These are phyloP conservation scores for Vanacampus margaritifer DNA, from an alignment of 2,113 vertebrate species.

Conservation along the genomic window DNA sequence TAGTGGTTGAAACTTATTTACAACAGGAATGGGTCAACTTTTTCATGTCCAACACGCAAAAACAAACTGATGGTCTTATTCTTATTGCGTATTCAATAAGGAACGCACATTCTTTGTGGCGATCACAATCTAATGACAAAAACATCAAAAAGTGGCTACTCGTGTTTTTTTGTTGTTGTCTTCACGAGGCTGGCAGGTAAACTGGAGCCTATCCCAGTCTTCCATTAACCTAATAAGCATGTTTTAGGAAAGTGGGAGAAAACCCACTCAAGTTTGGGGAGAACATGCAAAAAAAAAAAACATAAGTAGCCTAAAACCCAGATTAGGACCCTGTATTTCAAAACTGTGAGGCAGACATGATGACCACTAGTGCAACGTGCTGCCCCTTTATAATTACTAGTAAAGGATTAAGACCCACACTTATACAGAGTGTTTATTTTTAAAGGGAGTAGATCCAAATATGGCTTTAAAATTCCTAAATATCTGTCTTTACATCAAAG, in stretches of 20 bases:
- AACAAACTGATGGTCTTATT: neutral
- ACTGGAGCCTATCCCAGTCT: neutral
- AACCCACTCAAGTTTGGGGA: neutral
- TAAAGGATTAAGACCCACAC: constrained; percentile 1
- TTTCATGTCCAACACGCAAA: constrained; percentile 5
- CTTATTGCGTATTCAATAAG: neutral
- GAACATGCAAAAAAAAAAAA: neutral
- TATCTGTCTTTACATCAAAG: neutral
- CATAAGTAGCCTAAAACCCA: neutral
- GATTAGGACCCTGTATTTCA: neutral
- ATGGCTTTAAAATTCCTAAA: constrained; percentile 29
- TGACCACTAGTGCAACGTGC: neutral
- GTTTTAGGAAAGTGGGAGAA: neutral
- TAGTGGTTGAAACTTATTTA: neutral
- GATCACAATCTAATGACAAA: neutral
- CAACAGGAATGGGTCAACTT: neutral
- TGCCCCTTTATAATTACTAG: neutral
- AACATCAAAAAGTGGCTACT: neutral
- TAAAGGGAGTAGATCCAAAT: constrained; percentile 21
- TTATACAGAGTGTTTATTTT: constrained; percentile 2
- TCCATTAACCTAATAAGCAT: neutral
- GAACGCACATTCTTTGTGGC: constrained; percentile 7
- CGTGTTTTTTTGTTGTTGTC: neutral
- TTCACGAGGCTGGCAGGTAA: neutral
- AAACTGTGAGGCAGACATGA: neutral